Evolutionary conservation across 2,113 vertebrate genomes (phyloP).

Genomic region (Meriones unguiculatus): DNA sequence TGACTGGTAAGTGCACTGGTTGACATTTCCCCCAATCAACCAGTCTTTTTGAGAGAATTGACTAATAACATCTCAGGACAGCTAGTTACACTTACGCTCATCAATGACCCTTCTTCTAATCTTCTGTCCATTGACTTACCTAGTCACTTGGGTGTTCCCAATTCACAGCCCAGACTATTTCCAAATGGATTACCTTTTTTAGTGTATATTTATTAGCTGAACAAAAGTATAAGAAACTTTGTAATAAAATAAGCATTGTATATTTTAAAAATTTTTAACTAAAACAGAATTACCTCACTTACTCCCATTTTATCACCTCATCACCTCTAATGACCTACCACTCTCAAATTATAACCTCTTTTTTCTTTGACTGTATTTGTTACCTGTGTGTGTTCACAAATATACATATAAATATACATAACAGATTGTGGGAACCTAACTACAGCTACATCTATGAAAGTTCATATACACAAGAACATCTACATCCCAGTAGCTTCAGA

Average conservation of each 20-base stretch:
- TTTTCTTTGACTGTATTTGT: neutral
- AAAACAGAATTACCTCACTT: neutral
- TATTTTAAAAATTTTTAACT: neutral
- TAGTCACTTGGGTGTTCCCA: neutral
- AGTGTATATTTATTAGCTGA: slow-evolving; percentile 39
- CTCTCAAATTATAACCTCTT: neutral
- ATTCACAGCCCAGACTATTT: slow-evolving; percentile 13
- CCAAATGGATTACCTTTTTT: neutral
- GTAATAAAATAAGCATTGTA: slow-evolving; percentile 51
- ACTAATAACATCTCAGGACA: neutral
- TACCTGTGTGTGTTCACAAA: neutral
- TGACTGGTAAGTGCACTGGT: slow-evolving; percentile 8
- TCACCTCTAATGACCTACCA: neutral
- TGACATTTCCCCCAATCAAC: slow-evolving; percentile 23
- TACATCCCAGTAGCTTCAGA: neutral
- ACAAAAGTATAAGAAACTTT: slow-evolving; percentile 41
- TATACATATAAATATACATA: neutral
- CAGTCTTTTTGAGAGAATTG: slow-evolving; percentile 42
- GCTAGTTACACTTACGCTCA: neutral
- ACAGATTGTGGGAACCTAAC: neutral
- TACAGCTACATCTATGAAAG: too few species aligned
- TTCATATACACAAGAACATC: too few species aligned
- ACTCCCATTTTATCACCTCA: neutral
- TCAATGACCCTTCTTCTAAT: neutral
- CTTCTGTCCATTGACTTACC: slow-evolving; percentile 14